Conservation (phyloP, 1,140 invertebrate species). For the Sogatella furcifera region DNA sequence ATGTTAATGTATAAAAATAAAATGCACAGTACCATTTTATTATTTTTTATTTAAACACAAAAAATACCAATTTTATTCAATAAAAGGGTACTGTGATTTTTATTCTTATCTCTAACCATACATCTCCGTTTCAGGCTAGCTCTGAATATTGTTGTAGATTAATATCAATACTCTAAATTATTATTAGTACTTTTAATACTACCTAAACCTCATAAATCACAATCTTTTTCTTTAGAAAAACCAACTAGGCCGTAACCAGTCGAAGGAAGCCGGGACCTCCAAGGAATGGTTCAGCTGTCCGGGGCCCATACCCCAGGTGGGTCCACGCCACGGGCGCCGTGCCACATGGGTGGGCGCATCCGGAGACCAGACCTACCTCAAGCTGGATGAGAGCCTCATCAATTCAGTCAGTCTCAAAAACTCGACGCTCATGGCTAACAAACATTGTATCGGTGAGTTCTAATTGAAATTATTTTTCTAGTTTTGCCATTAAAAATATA, state of each 20-base stretch:
- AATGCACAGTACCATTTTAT: too few species aligned
- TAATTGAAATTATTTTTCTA: background rate
- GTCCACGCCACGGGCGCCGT: slow-evolving; percentile 61
- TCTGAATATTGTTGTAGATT: too few species aligned
- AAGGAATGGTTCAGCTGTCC: slow-evolving; percentile 67
- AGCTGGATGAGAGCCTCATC: slow-evolving; percentile 85
- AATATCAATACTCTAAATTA: too few species aligned
- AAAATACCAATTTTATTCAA: too few species aligned
- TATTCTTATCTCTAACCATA: too few species aligned
- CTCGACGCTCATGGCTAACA: slow-evolving; percentile 81
- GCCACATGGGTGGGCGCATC: slow-evolving; percentile 90
- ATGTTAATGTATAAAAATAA: too few species aligned
- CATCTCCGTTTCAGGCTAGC: too few species aligned
- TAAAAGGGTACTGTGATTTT: too few species aligned
- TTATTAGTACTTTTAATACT: too few species aligned
- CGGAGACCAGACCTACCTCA: slow-evolving; percentile 89
- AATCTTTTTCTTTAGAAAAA: slow-evolving; percentile 57
- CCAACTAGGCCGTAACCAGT: slow-evolving; percentile 63
- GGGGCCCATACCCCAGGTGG: slow-evolving; percentile 65
- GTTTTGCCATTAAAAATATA: too few species aligned
- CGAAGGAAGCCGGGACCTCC: slow-evolving; percentile 21
- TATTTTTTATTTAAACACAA: too few species aligned
- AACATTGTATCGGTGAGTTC: slow-evolving; percentile 60
- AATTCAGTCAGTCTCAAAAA: slow-evolving; percentile 76
- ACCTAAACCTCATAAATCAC: too few species aligned